These are phyloP conservation scores for Pomacea canaliculata DNA, from an alignment of 2,888 invertebrate genomes.

Conservation along the genomic window DNA sequence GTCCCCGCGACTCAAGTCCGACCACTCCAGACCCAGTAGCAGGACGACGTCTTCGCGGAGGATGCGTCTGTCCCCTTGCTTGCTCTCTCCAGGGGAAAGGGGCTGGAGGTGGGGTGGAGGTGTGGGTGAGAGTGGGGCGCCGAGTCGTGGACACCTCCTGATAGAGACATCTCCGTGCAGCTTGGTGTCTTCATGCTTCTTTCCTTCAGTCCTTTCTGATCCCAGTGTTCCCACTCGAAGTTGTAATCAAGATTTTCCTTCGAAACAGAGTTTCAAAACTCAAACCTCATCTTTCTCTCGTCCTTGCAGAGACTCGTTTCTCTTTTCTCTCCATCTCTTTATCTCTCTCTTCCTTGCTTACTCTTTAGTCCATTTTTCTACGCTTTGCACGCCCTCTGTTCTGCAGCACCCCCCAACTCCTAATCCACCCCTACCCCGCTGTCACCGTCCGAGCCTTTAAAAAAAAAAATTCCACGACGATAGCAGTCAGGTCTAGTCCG, in stretches of 20 bases:
- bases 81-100: neutral
- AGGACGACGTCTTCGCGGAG: conserved; percentile 1
- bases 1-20: neutral
- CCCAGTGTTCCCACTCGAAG: too few species aligned
- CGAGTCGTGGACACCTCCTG: neutral
- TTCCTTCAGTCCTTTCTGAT: neutral
- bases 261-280: too few species aligned
- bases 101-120: neutral
- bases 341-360: neutral
- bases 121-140: neutral
- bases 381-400: too few species aligned
- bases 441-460: neutral
- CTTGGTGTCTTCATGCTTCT: neutral
- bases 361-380: neutral
- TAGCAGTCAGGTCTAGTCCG: conserved; percentile 4
- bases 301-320: too few species aligned
- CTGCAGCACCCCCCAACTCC: too few species aligned
- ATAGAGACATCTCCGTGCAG: neutral
- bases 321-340: neutral
- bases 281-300: too few species aligned
- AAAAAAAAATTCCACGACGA: neutral
- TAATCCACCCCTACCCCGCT: too few species aligned
- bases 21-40: neutral
- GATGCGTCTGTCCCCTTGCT: neutral
- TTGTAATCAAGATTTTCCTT: too few species aligned